These are phyloP conservation scores for Aplochiton taeniatus DNA, from an alignment of 2,797 vertebrate genomes.

Conservation along the genomic window DNA sequence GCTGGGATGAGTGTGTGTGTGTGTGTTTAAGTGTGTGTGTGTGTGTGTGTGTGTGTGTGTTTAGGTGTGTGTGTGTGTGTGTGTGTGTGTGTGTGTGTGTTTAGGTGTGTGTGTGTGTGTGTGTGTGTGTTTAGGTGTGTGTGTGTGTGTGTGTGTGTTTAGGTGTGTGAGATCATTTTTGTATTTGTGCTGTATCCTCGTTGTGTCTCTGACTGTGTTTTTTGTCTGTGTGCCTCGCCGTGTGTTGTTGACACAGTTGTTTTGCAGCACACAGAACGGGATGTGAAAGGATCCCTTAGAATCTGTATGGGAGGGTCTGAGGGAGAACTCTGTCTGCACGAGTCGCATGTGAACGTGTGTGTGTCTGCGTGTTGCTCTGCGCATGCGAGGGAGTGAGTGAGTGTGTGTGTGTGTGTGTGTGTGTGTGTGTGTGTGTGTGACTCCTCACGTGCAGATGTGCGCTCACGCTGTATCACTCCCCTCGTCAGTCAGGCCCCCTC, in stretches of 20 bases:
- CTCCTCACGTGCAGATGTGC: conserved; percentile 67
- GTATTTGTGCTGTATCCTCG: conserved; percentile 39
- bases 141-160: conserved; percentile 2
- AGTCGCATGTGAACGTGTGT: conserved; percentile 7
- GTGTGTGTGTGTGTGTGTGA: conserved; percentile 21
- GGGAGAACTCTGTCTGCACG: neutral
- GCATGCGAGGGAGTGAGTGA: conserved; percentile 14
- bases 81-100: neutral
- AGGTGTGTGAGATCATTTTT: too few species aligned
- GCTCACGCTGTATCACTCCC: conserved; percentile 66
- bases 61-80: neutral
- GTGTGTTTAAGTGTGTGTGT: conserved; percentile 26
- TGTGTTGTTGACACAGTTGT: too few species aligned
- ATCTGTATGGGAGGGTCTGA: too few species aligned
- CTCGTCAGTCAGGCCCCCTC: conserved; percentile 59
- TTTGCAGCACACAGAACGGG: too few species aligned
- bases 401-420: conserved; percentile 26
- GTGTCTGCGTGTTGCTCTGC: neutral
- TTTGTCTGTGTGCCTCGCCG: too few species aligned
- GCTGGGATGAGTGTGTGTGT: conserved; percentile 55
- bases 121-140: neutral
- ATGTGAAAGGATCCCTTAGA: too few species aligned
- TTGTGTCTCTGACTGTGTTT: conserved; percentile 39
- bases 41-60: conserved; percentile 12
- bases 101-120: conserved; percentile 3